Percentiles rank a stretch among this genome's conserved stretches.
Conservation (phyloP, 2,797 vertebrate species). For the Novumbra hubbsi region DNA sequence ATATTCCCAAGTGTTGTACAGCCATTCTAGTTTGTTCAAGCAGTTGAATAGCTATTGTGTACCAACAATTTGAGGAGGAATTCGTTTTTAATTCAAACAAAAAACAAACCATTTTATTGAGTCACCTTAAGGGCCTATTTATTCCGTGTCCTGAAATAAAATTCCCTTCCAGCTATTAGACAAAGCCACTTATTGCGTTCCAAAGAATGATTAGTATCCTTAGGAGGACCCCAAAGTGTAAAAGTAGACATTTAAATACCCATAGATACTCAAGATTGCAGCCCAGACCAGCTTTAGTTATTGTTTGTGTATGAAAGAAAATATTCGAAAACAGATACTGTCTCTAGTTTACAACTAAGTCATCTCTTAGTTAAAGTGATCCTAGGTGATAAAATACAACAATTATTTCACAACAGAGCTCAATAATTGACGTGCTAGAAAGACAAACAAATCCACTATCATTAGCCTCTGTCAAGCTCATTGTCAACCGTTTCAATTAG, state of each 20-base stretch:
- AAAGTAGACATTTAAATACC: conserved; percentile 40
- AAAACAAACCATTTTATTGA: conserved; percentile 32
- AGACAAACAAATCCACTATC: not conserved
- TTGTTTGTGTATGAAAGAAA: not conserved
- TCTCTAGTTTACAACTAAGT: conserved; percentile 10
- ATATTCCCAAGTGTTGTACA: not conserved
- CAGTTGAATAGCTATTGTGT: not conserved
- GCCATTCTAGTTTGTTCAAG: conserved; percentile 6
- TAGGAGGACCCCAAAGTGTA: conserved; percentile 41
- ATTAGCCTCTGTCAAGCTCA: not conserved
- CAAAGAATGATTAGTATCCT: conserved; percentile 52
- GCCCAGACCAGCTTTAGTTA: not conserved
- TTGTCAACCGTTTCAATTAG: conserved; percentile 46
- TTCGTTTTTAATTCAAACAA: conserved; percentile 17
- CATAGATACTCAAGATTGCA: not conserved
- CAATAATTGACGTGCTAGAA: not conserved
- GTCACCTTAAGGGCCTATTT: conserved; percentile 43
- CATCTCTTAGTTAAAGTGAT: conserved; percentile 29
- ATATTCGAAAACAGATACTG: not conserved
- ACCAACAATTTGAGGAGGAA: conserved; percentile 12
- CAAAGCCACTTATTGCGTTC: conserved; percentile 71
- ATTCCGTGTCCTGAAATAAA: conserved; percentile 47
- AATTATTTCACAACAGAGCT: not conserved
- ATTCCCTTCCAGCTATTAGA: conserved; percentile 26
- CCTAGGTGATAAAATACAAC: not conserved